Evolutionary conservation across 2,888 invertebrate species (phyloP).

Genomic region (Drosophila formosana): DNA sequence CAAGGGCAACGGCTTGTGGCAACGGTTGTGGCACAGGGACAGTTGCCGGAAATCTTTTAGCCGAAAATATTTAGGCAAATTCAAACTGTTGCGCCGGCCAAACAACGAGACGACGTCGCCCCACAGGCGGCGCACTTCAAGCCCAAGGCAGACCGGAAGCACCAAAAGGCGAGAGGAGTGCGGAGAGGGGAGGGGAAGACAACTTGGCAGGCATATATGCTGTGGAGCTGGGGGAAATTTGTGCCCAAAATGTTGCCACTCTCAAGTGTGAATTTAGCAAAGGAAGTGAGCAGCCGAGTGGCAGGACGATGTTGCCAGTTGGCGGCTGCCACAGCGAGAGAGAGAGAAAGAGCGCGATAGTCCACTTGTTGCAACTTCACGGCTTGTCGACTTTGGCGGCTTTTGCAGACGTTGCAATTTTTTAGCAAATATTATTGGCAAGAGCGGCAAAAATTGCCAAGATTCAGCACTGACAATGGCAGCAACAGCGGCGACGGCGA

Average conservation of each 20-base stretch:
- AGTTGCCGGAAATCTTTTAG: constrained; percentile 72
- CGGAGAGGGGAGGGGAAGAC: constrained; percentile 8
- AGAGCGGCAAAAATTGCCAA: constrained; percentile 46
- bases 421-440: constrained; percentile 75
- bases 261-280: constrained; percentile 56
- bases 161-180: not conserved
- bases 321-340: constrained; percentile 10
- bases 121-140: constrained; percentile 34
- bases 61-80: constrained; percentile 72
- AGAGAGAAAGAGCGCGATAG: not conserved
- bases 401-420: constrained; percentile 61
- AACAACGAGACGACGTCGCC: not conserved
- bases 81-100: constrained; percentile 64
- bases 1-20: not conserved
- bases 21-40: constrained; percentile 3
- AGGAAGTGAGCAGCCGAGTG: constrained; percentile 58
- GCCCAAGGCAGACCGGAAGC: constrained; percentile 42
- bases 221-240: constrained; percentile 31
- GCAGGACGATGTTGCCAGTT: constrained; percentile 24
- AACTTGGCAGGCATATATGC: constrained; percentile 67
- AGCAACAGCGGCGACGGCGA: constrained; percentile 23
- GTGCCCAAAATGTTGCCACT: constrained; percentile 29
- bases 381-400: constrained; percentile 17
- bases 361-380: constrained; percentile 50
- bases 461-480: constrained; percentile 60